phyloP scores from a whole-genome alignment of 2,797 vertebrate species.

The Moxostoma hubbsi region DNA sequence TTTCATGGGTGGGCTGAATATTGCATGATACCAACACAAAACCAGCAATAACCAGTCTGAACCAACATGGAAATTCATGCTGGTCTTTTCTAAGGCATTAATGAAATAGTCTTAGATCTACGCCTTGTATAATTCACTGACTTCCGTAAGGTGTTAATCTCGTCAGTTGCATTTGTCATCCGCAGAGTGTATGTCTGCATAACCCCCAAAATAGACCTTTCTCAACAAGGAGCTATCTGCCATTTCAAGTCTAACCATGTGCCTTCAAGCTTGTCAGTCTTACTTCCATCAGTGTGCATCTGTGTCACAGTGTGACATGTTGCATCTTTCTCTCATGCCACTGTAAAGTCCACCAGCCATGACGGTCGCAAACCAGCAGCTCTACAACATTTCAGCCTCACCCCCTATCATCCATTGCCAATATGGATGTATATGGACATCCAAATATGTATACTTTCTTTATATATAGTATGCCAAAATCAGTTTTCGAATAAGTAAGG shows the following conservation, averaged over 20 bases:
- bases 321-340: constrained; percentile 38
- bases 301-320: constrained; percentile 48
- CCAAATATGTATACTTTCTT: too few relatives aligned
- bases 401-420: too few relatives aligned
- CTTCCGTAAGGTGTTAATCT: constrained; percentile 44
- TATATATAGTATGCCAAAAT: too few relatives aligned
- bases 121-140: constrained; percentile 1
- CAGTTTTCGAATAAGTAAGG: too few relatives aligned
- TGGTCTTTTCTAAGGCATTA: not conserved
- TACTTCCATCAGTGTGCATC: constrained; percentile 54
- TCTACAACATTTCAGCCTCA: not conserved
- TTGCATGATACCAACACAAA: too few relatives aligned
- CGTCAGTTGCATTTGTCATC: constrained; percentile 45
- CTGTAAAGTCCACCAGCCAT: constrained; percentile 31
- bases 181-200: constrained; percentile 41
- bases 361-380: not conserved
- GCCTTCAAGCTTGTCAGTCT: constrained; percentile 47
- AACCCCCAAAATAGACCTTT: constrained; percentile 54
- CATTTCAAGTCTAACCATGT: constrained; percentile 47
- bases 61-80: too few relatives aligned
- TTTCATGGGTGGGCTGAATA: too few relatives aligned
- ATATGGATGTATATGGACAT: too few relatives aligned
- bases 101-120: not conserved
- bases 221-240: constrained; percentile 54
- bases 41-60: too few relatives aligned